Percentiles rank a stretch among this genome's conserved stretches.
Conservation (phyloP, 2,113 vertebrate genomes). For the Phocoena sinus region DNA sequence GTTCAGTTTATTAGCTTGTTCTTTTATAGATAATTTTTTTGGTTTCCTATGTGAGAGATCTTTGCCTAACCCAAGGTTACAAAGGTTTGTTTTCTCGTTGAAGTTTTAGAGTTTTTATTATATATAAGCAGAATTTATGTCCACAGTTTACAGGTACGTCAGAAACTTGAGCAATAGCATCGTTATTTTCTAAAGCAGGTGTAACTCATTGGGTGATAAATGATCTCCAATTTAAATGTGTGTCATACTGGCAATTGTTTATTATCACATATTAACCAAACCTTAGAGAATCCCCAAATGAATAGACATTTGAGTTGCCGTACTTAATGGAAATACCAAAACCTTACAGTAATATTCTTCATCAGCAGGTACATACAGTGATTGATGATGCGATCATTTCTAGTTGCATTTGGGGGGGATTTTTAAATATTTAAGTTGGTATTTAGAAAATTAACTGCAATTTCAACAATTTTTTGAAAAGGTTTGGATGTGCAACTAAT, state of each 20-base stretch:
- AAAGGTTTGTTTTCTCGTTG: neutral
- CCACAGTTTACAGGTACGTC: neutral
- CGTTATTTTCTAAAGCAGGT: neutral
- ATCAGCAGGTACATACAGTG: accelerated
- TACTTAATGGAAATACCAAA: neutral
- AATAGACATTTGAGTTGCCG: neutral
- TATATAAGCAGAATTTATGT: neutral
- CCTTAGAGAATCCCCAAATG: neutral
- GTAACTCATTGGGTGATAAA: neutral
- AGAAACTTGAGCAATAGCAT: neutral
- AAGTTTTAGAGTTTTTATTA: neutral
- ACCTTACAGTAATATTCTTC: neutral
- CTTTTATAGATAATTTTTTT: neutral
- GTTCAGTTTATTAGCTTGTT: neutral
- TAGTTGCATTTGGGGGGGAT: neutral
- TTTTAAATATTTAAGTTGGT: neutral
- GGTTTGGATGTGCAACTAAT: neutral
- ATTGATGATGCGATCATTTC: neutral
- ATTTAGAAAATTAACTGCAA: neutral
- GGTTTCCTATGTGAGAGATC: neutral
- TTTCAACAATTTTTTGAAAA: neutral
- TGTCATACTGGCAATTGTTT: neutral
- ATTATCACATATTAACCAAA: neutral
- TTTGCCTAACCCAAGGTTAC: neutral
- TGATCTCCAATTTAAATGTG: neutral